phyloP scores from a whole-genome alignment of 2,888 invertebrate species.

The Rhogogaster chlorosoma region DNA sequence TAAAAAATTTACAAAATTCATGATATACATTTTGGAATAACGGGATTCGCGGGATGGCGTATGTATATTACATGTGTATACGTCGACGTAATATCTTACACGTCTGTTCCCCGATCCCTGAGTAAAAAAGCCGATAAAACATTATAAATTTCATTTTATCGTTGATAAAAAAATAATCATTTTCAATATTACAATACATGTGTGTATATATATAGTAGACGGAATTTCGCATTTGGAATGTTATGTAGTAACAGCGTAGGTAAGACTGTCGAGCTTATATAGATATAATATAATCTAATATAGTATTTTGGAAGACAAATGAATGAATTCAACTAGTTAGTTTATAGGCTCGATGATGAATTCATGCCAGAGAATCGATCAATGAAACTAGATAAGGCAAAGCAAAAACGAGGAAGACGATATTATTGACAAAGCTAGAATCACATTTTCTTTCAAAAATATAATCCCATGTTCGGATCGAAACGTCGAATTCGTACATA shows the following conservation, averaged over 20 bases:
- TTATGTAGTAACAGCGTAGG: background rate
- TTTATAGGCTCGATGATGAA: background rate
- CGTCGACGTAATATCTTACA: background rate
- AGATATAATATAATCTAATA: background rate
- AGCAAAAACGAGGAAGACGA: background rate
- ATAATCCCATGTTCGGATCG: background rate
- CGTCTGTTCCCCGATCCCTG: background rate
- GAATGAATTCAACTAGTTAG: background rate
- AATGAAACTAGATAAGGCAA: background rate
- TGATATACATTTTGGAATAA: background rate
- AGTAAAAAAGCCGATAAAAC: constrained; percentile 21
- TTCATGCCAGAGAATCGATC: background rate
- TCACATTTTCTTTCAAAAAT: background rate
- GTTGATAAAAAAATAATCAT: background rate
- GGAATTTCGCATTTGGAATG: constrained; percentile 28
- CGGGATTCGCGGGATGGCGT: background rate
- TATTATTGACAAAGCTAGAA: background rate
- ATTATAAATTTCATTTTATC: background rate
- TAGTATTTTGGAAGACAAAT: constrained; percentile 31
- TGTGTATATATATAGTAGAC: background rate
- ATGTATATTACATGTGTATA: background rate
- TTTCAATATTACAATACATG: background rate
- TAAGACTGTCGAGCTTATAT: background rate
- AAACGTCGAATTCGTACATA: background rate
- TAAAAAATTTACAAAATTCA: background rate